These are phyloP conservation scores for Pseudachorutes palmiensis DNA, from an alignment of 1,140 invertebrate genomes.

Conservation along the genomic window DNA sequence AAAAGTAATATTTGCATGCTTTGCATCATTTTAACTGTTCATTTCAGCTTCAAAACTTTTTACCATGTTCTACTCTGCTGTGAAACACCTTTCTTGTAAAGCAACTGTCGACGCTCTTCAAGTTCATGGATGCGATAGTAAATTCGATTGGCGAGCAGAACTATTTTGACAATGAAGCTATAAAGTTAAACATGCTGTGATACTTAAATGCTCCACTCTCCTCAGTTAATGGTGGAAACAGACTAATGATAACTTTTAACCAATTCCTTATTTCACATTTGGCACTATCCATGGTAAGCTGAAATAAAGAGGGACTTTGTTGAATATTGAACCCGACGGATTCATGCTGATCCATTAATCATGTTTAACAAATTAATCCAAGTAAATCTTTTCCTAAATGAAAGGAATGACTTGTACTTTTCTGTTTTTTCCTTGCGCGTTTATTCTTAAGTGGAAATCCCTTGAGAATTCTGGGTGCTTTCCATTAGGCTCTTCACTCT, in stretches of 20 bases:
- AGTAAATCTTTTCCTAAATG: conserved; percentile 1
- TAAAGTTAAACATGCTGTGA: not conserved
- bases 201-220: not conserved
- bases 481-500: not conserved
- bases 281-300: too few species aligned
- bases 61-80: not conserved
- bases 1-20: too few species aligned
- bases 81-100: not conserved
- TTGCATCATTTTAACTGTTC: too few species aligned
- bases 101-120: not conserved
- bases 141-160: not conserved
- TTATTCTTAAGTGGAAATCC: not conserved
- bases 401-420: conserved; percentile 11
- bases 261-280: too few species aligned
- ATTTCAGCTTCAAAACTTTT: not conserved
- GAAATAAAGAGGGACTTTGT: not conserved
- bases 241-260: too few species aligned
- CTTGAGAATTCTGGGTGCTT: not conserved
- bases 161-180: not conserved
- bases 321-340: not conserved
- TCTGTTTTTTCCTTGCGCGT: not conserved
- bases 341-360: conserved; percentile 8
- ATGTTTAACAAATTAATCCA: conserved; percentile 6
- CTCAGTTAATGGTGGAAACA: too few species aligned
- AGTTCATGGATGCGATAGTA: not conserved